Evolutionary conservation across 2,797 vertebrate genomes (phyloP).

Genomic region (Chrysocyon brachyurus): DNA sequence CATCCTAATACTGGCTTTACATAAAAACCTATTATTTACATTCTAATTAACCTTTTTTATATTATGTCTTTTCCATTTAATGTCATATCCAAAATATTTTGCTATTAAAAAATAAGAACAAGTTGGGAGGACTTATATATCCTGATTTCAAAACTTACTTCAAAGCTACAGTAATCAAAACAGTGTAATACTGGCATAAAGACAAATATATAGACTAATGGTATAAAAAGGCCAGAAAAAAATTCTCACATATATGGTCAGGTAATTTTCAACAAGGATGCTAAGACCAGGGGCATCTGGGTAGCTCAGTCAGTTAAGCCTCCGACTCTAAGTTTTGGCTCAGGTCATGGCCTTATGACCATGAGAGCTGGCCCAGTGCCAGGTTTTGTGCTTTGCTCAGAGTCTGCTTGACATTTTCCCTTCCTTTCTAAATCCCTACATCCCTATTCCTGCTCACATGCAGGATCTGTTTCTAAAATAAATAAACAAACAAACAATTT

Average conservation of each 20-base stretch:
- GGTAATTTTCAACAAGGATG: conserved; percentile 8
- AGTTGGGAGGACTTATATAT: neutral
- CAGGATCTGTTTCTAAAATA: neutral
- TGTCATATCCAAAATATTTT: conserved; percentile 42
- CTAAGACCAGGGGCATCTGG: neutral
- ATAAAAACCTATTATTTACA: neutral
- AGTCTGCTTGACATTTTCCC: neutral
- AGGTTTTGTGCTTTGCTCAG: neutral
- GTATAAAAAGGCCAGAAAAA: neutral
- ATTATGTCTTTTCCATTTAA: neutral
- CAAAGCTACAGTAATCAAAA: conserved; percentile 5
- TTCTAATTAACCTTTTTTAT: conserved; percentile 21
- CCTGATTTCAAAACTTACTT: conserved; percentile 22
- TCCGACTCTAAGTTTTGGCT: neutral
- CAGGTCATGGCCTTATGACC: neutral
- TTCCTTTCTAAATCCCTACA: neutral
- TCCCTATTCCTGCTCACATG: neutral
- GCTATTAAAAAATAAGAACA: conserved; percentile 4
- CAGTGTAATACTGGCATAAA: neutral
- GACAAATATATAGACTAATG: neutral
- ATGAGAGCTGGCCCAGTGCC: neutral
- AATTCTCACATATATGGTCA: neutral
- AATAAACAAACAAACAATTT: neutral
- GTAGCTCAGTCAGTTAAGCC: neutral
- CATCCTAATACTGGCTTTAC: neutral